Percentiles rank a stretch among this genome's conserved stretches.
Conservation (phyloP, 2,888 invertebrate genomes). For the Orgyia antiqua region DNA sequence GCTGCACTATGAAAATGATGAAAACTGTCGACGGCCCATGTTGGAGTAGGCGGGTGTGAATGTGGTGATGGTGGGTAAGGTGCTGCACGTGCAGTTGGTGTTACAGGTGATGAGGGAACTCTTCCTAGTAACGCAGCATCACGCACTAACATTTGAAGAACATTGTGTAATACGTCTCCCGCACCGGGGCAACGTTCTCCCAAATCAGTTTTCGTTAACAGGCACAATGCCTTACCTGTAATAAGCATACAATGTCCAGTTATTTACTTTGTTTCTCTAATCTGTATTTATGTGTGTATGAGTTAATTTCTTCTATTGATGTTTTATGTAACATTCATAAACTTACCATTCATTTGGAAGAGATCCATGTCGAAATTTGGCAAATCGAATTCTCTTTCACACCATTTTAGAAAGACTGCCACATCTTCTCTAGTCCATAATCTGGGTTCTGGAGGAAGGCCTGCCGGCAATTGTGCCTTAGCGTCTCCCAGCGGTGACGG, state of each 20-base stretch:
- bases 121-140: slow-evolving; percentile 88
- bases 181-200: slow-evolving; percentile 95
- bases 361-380: slow-evolving; percentile 94
- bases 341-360: slow-evolving; percentile 95
- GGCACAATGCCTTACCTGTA: slow-evolving; percentile 92
- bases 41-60: slow-evolving; percentile 89
- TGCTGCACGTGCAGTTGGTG: slow-evolving; percentile 85
- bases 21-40: slow-evolving; percentile 81
- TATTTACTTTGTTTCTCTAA: not conserved
- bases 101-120: slow-evolving; percentile 89
- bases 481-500: slow-evolving; percentile 88
- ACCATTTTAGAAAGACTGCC: slow-evolving; percentile 91
- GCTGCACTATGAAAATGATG: slow-evolving; percentile 83
- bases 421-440: slow-evolving; percentile 95
- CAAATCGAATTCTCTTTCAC: slow-evolving; percentile 94
- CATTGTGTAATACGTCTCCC: slow-evolving; percentile 96
- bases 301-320: not conserved
- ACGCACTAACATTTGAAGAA: slow-evolving; percentile 90
- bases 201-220: slow-evolving; percentile 92
- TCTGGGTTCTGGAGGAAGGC: slow-evolving; percentile 91
- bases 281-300: not conserved
- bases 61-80: slow-evolving; percentile 88
- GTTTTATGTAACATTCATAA: not conserved
- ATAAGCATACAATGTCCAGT: slow-evolving; percentile 23
- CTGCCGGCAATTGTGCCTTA: slow-evolving; percentile 90